Evolutionary conservation across 2,797 vertebrate genomes (phyloP), one percentile per base, ranked within the genome.

Genomic region (Scarus forsteni): DNA sequence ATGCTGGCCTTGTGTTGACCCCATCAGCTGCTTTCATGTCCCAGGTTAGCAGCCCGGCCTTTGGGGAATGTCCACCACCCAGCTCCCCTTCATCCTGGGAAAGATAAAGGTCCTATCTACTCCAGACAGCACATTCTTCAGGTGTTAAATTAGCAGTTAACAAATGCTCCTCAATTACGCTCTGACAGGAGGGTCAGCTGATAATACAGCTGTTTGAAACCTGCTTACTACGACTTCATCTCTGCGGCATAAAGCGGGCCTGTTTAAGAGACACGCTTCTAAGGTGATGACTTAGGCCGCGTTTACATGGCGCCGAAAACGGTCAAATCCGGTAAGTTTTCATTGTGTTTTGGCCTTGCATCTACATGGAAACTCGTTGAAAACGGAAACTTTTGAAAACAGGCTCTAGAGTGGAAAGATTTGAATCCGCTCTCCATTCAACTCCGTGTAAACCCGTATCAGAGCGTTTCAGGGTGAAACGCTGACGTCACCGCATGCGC

Each of bases 71-170:
- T 77, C 77, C 65, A 68, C 71, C 66, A 14, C 18, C 60, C 70
- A 35, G 50, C 19, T 59, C 83, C 82, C 81, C 78, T 75, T 65
- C 73, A 45, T 73, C 80, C 75, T 66, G 8, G 45, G 50, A 59
- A 44, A 79, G 87, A 91, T 85, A 89, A 83, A 27, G 70, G 54
- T 51, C 39, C 46, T 73, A 70, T 79, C 83, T 83, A 50, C 59
- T 48, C 45, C 34, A 15, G 63, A 45, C 11, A 1, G 34, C 54
- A 46, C 66, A 73, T 73, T 79, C 74, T 45, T 7, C 56, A 64
- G 67, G 80, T 68, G 85, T 67, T 83, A 74, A 81, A 76, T 75
- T 36, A 68, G 74, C 65, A 78, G 73, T 69, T 79, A 83, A 86
- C 74, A 80, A 80, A 70, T 70, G 1, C 60, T 57, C 49, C 27